These are phyloP conservation scores for Beroe ovata DNA, from an alignment of 37 sponge, comb jelly and placozoan genomes.

Conservation along the genomic window DNA sequence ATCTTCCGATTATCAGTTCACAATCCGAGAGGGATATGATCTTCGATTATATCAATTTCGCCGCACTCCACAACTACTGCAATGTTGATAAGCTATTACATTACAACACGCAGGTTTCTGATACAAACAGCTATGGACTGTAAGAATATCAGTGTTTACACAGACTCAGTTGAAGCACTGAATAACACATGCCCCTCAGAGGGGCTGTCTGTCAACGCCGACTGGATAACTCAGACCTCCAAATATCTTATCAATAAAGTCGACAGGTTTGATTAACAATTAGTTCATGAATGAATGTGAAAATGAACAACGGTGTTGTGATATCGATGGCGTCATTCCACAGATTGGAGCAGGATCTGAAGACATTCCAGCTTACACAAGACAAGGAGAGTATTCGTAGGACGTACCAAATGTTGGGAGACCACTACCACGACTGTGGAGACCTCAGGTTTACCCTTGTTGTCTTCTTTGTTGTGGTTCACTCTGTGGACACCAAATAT, in stretches of 20 bases:
- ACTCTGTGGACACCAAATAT: too few species aligned
- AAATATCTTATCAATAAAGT: conserved; percentile 56
- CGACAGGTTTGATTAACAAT: conserved; percentile 25
- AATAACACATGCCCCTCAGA: conserved; percentile 65
- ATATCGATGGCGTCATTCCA: too few species aligned
- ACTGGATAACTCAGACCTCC: conserved; percentile 65
- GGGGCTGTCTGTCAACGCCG: conserved; percentile 55
- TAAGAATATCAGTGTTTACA: conserved; percentile 63
- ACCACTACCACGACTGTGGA: conserved; percentile 67
- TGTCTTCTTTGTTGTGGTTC: too few species aligned
- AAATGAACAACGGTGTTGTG: too few species aligned
- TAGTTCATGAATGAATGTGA: too few species aligned
- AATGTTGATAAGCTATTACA: too few species aligned
- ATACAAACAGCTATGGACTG: conserved; percentile 65
- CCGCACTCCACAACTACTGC: too few species aligned
- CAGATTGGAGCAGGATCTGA: conserved; percentile 59
- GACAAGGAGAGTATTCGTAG: conserved; percentile 47
- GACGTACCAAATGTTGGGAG: conserved; percentile 63
- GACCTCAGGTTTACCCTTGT: conserved; percentile 66
- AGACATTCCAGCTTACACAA: conserved; percentile 34
- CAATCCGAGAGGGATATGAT: too few species aligned
- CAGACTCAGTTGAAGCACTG: conserved; percentile 58
- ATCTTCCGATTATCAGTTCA: too few species aligned
- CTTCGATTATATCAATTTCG: too few species aligned
- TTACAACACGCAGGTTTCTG: conserved; percentile 36